Evolutionary conservation across 2,888 invertebrate species (phyloP).

Genomic region (Anthoptus insignis): DNA sequence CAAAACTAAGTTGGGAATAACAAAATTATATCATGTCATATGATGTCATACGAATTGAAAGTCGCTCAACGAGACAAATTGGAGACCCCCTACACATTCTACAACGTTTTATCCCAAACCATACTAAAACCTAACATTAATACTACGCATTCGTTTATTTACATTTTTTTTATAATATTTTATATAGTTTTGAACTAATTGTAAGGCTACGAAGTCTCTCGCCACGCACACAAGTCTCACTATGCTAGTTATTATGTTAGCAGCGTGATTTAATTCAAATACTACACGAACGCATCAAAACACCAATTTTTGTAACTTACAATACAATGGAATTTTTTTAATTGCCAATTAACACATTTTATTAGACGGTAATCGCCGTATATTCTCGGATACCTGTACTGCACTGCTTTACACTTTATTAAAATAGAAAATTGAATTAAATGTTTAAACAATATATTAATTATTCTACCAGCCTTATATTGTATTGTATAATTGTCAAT

Average conservation of each 20-base stretch:
- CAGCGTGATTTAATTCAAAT: slow-evolving; percentile 60
- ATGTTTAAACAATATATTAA: no score
- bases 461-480: neutral
- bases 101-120: slow-evolving; percentile 69
- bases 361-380: neutral
- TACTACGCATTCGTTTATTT: slow-evolving; percentile 76
- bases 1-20: neutral
- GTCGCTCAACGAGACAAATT: slow-evolving; percentile 55
- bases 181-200: slow-evolving; percentile 86
- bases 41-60: neutral
- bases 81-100: slow-evolving; percentile 62
- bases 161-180: slow-evolving; percentile 69
- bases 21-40: neutral
- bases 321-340: slow-evolving; percentile 52
- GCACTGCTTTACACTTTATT: no score
- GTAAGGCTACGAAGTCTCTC: slow-evolving; percentile 85
- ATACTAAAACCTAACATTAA: slow-evolving; percentile 74
- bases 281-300: slow-evolving; percentile 55
- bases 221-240: slow-evolving; percentile 76
- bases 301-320: slow-evolving; percentile 66
- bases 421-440: no score
- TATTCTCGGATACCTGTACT: slow-evolving; percentile 5
- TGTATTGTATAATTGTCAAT: neutral
- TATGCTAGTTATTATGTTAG: slow-evolving; percentile 68
- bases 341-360: slow-evolving; percentile 59